Conservation (phyloP, 2,113 vertebrate genomes). For the Oryzias melastigma region DNA sequence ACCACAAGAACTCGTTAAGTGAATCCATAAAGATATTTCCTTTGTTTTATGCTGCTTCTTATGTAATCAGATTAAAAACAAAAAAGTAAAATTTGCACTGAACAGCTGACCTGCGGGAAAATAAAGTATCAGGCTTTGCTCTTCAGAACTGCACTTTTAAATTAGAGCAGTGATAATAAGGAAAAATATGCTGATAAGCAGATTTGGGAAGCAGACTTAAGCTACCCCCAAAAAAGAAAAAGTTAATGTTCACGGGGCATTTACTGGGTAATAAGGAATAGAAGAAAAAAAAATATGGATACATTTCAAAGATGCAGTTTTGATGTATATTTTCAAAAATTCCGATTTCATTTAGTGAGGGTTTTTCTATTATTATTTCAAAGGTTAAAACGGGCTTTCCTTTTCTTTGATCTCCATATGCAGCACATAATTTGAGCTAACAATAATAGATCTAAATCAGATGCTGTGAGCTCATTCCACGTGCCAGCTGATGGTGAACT, state of each 20-base stretch:
- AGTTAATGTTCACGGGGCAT: constrained; percentile 35
- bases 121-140: constrained; percentile 9
- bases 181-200: constrained; percentile 25
- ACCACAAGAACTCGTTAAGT: too few relatives aligned
- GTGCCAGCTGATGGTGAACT: constrained; percentile 49
- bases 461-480: constrained; percentile 25
- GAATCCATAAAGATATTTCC: too few relatives aligned
- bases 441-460: constrained; percentile 40
- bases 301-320: constrained; percentile 36
- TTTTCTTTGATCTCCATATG: not conserved
- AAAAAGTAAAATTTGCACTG: too few relatives aligned
- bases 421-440: constrained; percentile 30
- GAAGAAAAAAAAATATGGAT: constrained; percentile 25
- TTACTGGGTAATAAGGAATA: constrained; percentile 41
- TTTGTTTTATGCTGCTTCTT: too few relatives aligned
- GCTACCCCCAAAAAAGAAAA: too few relatives aligned
- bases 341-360: constrained; percentile 6
- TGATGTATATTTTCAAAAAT: constrained; percentile 27
- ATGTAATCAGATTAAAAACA: too few relatives aligned
- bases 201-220: constrained; percentile 3
- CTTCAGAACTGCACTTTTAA: constrained; percentile 6
- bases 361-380: constrained; percentile 20
- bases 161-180: constrained; percentile 26
- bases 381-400: not conserved
- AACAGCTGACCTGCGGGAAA: constrained; percentile 2